Evolutionary conservation across 2,113 vertebrate species (phyloP), one percentile per base, ranked within the genome.

Genomic region (Entosphenus tridentatus): DNA sequence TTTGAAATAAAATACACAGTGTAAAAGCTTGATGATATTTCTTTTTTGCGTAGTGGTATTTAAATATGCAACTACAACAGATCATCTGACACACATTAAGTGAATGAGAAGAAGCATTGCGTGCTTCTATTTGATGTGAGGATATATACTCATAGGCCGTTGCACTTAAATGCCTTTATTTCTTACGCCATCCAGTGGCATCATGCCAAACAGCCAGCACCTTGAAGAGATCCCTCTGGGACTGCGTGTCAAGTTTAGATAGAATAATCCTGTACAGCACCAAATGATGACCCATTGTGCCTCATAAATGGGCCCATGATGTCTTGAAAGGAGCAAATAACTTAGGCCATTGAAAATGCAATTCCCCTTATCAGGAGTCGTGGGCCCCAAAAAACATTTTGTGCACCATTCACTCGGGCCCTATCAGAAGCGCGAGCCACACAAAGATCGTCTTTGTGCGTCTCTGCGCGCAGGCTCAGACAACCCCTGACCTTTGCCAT

Each of bases 281-380:
- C 21, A 21, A 65, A 65, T 16, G 62, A n/a, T 21, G n/a, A 21
- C 62, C 62, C 21, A 65, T 65, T 65, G 62, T 65, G 62, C n/a
- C 21, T n/a, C 21, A 65, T 65, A 65, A 65, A 65, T 65, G 62
- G 39, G 62, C 10, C 62, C 62, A 65, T 65, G 62, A n/a, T 16
- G 62, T 65, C 21, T n/a, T 65, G n/a, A 65, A 65, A 16, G 62
- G 62, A 65, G 21, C n/a, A 21, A 65, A 65, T 65, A 65, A 65
- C 62, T 65, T 21, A 65, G 62, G 21, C 62, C 62, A 65, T 65
- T 65, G 62, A 65, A 65, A 65, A 65, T 65, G n/a, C 21, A 65
- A 65, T 65, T 65, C 62, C 62, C 62, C 62, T 65, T 65, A 65
- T 65, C 62, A 65, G 62, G 21, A 65, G 62, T 65, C 62, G 21